A percentile compares a stretch with the other conserved stretches of the same genome.
Conservation (phyloP, 2,113 vertebrate species). For the Ailuropoda melanoleuca region DNA sequence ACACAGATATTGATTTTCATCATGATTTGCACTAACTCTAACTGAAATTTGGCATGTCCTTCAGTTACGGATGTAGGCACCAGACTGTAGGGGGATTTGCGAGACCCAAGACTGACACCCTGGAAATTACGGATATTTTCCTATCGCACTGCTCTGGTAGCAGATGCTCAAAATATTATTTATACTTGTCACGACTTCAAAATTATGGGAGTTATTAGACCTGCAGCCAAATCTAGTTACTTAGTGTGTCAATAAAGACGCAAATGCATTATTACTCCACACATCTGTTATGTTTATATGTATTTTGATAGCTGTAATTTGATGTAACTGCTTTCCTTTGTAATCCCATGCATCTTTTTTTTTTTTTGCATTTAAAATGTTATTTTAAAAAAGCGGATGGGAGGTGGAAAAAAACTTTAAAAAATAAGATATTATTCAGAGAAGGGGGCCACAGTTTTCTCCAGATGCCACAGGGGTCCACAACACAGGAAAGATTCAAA, state of each 20-base stretch:
- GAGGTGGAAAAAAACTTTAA: background rate
- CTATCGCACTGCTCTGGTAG: background rate
- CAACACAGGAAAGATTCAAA: background rate
- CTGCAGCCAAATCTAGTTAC: slow-evolving; percentile 18
- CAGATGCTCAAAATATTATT: slow-evolving; percentile 47
- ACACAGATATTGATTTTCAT: background rate
- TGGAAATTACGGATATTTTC: background rate
- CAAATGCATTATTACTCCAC: background rate
- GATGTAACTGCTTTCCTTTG: background rate
- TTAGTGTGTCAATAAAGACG: background rate
- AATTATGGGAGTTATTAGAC: background rate
- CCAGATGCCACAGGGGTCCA: background rate
- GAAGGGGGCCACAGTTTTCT: background rate
- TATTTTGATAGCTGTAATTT: background rate
- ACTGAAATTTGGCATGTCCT: background rate
- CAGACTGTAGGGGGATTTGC: background rate
- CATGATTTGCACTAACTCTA: background rate
- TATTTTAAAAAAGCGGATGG: background rate
- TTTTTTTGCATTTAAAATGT: background rate
- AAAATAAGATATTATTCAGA: background rate
- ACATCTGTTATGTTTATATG: background rate
- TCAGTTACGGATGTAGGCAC: background rate
- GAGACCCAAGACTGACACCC: background rate
- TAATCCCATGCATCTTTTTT: background rate
- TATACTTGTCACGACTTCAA: slow-evolving; percentile 19